These are phyloP conservation scores for Helicolenus hilgendorfi DNA, from an alignment of 2,797 vertebrate species.

Conservation along the genomic window DNA sequence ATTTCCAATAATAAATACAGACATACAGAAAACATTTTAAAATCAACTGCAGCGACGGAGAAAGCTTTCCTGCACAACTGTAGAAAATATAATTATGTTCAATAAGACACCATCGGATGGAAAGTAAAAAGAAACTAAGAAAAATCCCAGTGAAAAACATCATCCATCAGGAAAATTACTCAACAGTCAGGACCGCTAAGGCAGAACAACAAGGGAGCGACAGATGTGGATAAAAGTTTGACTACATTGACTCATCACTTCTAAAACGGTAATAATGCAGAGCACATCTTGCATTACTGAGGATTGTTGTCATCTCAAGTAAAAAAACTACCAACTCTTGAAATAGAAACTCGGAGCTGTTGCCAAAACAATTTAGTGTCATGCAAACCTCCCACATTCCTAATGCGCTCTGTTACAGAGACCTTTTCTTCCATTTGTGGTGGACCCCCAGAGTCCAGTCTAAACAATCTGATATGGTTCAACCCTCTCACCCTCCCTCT, in stretches of 20 bases:
- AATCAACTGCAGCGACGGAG: background rate
- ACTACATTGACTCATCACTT: background rate
- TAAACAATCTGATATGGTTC: conserved; percentile 73
- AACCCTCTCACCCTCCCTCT: conserved; percentile 34
- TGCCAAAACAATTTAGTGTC: conserved; percentile 63
- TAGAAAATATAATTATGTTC: background rate
- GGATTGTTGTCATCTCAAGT: conserved; percentile 34
- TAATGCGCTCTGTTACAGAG: conserved; percentile 47
- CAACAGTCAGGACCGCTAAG: background rate
- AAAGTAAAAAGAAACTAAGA: background rate
- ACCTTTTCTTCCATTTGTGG: conserved; percentile 65
- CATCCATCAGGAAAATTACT: conserved; percentile 6
- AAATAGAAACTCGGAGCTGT: conserved; percentile 48
- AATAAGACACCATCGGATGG: background rate
- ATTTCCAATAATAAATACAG: no score
- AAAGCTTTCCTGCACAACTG: background rate
- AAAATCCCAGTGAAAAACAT: conserved; percentile 2
- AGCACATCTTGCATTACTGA: conserved; percentile 1
- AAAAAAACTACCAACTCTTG: conserved; percentile 39
- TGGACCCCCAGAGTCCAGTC: conserved; percentile 70
- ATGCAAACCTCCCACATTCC: conserved; percentile 72
- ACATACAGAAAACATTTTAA: background rate
- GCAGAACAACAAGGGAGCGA: conserved; percentile 8
- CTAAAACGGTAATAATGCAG: conserved; percentile 16
- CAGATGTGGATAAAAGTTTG: conserved; percentile 13